Percentiles rank a stretch among this genome's conserved stretches.
These are phyloP conservation scores for Zoanthus sociatus DNA, from an alignment of 92 coral and sea anemone genomes.

Conservation along the genomic window DNA sequence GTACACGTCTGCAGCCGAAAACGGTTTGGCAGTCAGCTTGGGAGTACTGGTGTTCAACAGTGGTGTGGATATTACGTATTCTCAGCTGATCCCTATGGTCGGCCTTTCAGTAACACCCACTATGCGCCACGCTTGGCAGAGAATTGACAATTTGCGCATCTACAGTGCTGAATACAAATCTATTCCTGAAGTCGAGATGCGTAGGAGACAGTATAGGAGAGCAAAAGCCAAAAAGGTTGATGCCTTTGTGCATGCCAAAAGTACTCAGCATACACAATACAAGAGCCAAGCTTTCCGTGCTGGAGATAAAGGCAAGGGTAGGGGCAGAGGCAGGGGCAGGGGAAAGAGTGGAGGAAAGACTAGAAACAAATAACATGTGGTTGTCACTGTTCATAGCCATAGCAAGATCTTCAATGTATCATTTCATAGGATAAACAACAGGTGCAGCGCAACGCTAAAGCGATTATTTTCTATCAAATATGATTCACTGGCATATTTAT, in stretches of 20 bases:
- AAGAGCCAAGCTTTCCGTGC: constrained; percentile 27
- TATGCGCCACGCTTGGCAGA: constrained; percentile 23
- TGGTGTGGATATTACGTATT: constrained; percentile 34
- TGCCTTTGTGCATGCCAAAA: constrained; percentile 40
- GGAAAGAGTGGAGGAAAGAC: constrained; percentile 8
- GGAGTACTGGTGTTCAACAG: constrained; percentile 35
- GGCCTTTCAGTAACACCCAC: no score
- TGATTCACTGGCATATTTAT: neutral
- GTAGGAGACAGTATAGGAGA: constrained; percentile 26
- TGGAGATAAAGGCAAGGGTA: constrained; percentile 4
- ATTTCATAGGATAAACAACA: constrained; percentile 6
- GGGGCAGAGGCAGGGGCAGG: neutral
- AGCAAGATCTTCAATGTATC: neutral
- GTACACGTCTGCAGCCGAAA: constrained; percentile 24
- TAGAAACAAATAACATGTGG: neutral
- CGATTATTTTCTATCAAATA: neutral
- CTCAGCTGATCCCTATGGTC: no score
- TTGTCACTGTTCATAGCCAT: neutral
- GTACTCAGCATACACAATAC: constrained; percentile 24
- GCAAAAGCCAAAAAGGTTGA: constrained; percentile 37
- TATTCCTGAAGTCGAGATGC: constrained; percentile 4
- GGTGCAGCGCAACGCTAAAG: neutral
- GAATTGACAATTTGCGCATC: constrained; percentile 21
- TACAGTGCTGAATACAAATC: constrained; percentile 26
- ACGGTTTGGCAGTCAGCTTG: constrained; percentile 28